phyloP scores from a whole-genome alignment of 1,140 invertebrate genomes.

The Leptoteleia sp. region DNA sequence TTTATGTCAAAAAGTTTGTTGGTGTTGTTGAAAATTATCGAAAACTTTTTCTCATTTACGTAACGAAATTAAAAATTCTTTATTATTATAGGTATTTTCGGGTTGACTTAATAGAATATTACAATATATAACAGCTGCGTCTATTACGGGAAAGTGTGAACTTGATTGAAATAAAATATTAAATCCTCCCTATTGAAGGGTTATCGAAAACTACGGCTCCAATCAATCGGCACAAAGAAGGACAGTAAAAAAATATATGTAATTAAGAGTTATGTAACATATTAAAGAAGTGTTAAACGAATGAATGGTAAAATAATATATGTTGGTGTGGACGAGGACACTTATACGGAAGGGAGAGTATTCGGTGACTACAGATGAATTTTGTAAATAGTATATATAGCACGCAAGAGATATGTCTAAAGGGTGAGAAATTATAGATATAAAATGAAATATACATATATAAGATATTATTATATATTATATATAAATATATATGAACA shows the following conservation, averaged over 20 bases:
- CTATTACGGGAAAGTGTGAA: too few relatives aligned
- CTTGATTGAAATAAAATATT: background rate
- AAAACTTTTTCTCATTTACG: background rate
- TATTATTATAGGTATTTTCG: background rate
- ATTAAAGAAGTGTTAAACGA: slow-evolving; percentile 58
- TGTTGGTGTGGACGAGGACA: slow-evolving; percentile 43
- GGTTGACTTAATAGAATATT: slow-evolving; percentile 7
- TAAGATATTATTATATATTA: slow-evolving; percentile 79
- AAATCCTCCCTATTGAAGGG: slow-evolving; percentile 22
- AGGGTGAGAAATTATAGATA: slow-evolving; percentile 78
- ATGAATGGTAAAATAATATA: slow-evolving; percentile 54
- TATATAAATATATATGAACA: slow-evolving; percentile 73
- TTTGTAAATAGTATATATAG: slow-evolving; percentile 81
- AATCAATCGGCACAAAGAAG: slow-evolving; percentile 68
- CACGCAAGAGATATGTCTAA: slow-evolving; percentile 76
- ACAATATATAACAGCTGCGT: too few relatives aligned
- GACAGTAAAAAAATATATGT: slow-evolving; percentile 62
- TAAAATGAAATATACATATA: slow-evolving; percentile 80
- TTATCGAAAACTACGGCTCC: slow-evolving; percentile 36
- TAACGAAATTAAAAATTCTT: background rate
- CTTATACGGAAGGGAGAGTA: slow-evolving; percentile 43
- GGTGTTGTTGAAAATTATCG: too few relatives aligned
- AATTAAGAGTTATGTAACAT: slow-evolving; percentile 69
- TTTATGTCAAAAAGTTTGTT: background rate
- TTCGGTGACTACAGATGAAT: slow-evolving; percentile 67